These are phyloP conservation scores for Ormyrus pomaceus DNA, from an alignment of 2,888 invertebrate genomes.

Conservation along the genomic window DNA sequence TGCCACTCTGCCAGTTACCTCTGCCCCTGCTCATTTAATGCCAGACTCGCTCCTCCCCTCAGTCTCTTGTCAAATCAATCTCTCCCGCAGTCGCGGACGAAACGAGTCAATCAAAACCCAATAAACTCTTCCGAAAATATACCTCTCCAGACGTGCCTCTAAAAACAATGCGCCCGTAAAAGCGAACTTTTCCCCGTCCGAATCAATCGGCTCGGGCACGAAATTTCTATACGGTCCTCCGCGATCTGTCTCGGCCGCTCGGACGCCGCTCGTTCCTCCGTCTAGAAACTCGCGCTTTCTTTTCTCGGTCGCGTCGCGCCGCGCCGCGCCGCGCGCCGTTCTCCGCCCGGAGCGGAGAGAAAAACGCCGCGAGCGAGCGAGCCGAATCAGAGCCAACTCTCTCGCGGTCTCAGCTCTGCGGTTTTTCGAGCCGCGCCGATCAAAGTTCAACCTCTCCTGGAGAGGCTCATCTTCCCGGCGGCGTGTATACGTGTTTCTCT, in stretches of 20 bases:
- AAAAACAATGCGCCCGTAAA: background rate
- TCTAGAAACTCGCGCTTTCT: conserved; percentile 45
- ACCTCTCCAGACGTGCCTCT: background rate
- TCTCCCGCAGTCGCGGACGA: too few species aligned
- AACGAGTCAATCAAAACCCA: too few species aligned
- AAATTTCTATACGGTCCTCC: background rate
- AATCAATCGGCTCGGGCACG: conserved; percentile 24
- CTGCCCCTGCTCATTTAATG: too few species aligned
- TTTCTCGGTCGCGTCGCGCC: background rate
- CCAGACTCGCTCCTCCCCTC: too few species aligned
- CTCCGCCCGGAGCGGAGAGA: conserved; percentile 31
- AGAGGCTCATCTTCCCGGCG: background rate
- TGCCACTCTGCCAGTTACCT: too few species aligned
- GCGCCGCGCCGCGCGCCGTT: background rate
- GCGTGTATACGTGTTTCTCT: too few species aligned
- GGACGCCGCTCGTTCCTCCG: background rate
- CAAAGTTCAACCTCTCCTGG: conserved; percentile 10
- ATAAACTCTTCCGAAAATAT: too few species aligned
- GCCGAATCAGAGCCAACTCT: background rate
- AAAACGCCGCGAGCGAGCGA: background rate
- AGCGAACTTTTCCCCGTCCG: background rate
- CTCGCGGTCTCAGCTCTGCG: conserved; percentile 28
- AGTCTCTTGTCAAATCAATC: too few species aligned
- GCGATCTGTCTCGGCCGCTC: background rate
- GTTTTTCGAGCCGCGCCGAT: conserved; percentile 25